Conservation (phyloP, 2,888 invertebrate species). For the Notodonta ziczac region DNA sequence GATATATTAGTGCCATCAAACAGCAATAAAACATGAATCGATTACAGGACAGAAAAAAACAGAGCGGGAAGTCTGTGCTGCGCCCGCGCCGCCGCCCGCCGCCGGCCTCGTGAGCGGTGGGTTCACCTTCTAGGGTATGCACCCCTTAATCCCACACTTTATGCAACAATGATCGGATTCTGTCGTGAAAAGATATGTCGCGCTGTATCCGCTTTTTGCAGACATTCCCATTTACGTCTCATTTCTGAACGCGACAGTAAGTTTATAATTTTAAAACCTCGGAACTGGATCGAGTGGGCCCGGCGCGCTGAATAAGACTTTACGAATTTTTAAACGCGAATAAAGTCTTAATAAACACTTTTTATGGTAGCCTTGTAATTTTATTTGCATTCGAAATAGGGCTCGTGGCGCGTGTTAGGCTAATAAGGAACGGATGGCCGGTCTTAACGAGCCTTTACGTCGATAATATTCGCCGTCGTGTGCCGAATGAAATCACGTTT, state of each 20-base stretch:
- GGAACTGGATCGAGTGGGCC: slow-evolving; percentile 65
- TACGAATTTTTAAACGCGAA: slow-evolving; percentile 78
- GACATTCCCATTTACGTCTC: slow-evolving; percentile 76
- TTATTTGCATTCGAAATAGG: slow-evolving; percentile 79
- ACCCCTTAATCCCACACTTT: slow-evolving; percentile 70
- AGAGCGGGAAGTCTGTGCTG: slow-evolving; percentile 29
- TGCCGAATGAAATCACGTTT: slow-evolving; percentile 68
- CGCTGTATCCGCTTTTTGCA: slow-evolving; percentile 63
- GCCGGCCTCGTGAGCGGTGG: slow-evolving; percentile 38
- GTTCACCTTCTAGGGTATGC: slow-evolving; percentile 53
- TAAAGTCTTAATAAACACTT: slow-evolving; percentile 81
- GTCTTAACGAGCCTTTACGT: slow-evolving; percentile 67
- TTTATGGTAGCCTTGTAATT: slow-evolving; percentile 78
- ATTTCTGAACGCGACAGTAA: slow-evolving; percentile 71
- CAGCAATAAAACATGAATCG: slow-evolving; percentile 68
- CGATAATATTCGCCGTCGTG: slow-evolving; percentile 65
- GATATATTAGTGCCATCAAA: slow-evolving; percentile 62
- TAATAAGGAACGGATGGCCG: slow-evolving; percentile 77
- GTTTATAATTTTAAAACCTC: slow-evolving; percentile 78
- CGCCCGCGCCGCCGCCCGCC: slow-evolving; percentile 8
- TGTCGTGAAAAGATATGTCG: slow-evolving; percentile 69
- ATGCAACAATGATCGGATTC: slow-evolving; percentile 69
- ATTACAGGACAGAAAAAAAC: slow-evolving; percentile 44
- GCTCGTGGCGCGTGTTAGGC: slow-evolving; percentile 73
- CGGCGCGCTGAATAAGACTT: slow-evolving; percentile 74